phyloP scores from a whole-genome alignment of 2,888 invertebrate genomes.

The Eupithecia centaureata region DNA sequence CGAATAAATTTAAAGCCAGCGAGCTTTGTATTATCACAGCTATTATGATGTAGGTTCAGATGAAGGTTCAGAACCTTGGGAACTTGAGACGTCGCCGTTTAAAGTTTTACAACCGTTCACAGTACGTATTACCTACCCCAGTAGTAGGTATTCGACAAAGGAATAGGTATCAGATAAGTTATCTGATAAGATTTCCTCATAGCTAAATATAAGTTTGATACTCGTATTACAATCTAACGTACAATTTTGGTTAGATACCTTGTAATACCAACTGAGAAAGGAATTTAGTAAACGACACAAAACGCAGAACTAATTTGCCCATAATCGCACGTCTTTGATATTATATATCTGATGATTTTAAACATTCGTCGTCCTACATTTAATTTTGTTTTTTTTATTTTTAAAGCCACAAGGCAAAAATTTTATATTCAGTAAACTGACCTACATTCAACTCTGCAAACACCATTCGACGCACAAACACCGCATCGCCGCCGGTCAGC shows the following conservation, averaged over 20 bases:
- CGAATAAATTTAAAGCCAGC: too few relatives aligned
- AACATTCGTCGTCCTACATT: background rate
- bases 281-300: background rate
- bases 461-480: conserved; percentile 6
- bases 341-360: background rate
- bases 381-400: background rate
- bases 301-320: background rate
- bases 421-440: conserved; percentile 7
- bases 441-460: conserved; percentile 15
- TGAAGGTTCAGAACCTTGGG: background rate
- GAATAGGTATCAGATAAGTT: conserved; percentile 3
- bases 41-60: background rate
- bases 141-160: background rate
- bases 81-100: too few relatives aligned
- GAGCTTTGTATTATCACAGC: too few relatives aligned
- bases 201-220: conserved; percentile 1
- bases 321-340: background rate
- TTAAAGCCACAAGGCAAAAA: background rate
- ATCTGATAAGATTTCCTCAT: conserved; percentile 3
- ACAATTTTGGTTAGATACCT: background rate
- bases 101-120: background rate
- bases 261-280: conserved; percentile 1
- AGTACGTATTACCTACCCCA: background rate
- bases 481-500: conserved; percentile 51
- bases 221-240: background rate